Base-by-base conservation (phyloP, 2,888 invertebrate genomes). In the Xanthia togata region DNA sequence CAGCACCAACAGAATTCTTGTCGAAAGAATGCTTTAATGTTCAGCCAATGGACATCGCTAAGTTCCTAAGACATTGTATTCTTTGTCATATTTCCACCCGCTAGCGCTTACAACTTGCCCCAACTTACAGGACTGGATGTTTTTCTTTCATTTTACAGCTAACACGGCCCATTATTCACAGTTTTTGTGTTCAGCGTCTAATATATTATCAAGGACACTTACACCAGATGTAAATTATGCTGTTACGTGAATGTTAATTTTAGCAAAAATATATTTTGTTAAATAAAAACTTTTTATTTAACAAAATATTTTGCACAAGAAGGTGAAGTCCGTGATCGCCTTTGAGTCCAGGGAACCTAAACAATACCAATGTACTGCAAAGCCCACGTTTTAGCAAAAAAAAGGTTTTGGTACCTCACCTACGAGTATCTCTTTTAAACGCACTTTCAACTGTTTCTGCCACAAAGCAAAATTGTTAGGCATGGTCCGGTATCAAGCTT, bases 101-200 rank as follows among this genome's bases (percentile, higher is more conserved):
- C 55, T 8, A 31, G 0, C 12, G 59, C 63, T 62, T 50, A 26
- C 1, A 69, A 82, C 78, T 78, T 82, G 57, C 1, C 0, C 41
- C 38, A 44, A 62, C 4, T 69, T n/a, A 31, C 55, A 68, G 14
- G 12, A 71, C 64, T 69, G 71, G n/a, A 64, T 82, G 83, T 83
- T 83, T 82, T 83, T 78, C 86, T 85, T 85, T 70, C 86, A 83
- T 83, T 83, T 82, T 86, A 38, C 60, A 60, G 63, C 73, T 44
- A 77, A 73, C 86, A 73, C 50, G 57, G 31, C 55, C 64, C 83
- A 73, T 82, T 77, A 83, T 82, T 85, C 83, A 83, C 47, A 73
- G 47, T 85, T 82, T 82, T 83, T 85, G 55, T 78, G 67, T 71
- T 69, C 67, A 62, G 6, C 44, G 41, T 55, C 72, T 84, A 81